A percentile compares a stretch with the other conserved stretches of the same genome.
These are phyloP conservation scores for Amphipyra berbera DNA, from an alignment of 2,888 invertebrate species.

Conservation along the genomic window DNA sequence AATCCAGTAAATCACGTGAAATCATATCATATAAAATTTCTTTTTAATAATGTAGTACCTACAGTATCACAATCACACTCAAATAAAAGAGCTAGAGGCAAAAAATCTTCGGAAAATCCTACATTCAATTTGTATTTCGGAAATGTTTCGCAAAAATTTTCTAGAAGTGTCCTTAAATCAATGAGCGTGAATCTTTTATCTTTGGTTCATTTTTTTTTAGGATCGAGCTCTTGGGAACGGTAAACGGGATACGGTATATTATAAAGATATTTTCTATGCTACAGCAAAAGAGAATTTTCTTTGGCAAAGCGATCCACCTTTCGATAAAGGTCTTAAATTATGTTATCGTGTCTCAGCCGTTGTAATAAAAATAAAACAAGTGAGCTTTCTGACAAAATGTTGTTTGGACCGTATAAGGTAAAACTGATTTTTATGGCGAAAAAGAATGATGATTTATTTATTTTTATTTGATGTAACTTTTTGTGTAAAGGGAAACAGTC, in stretches of 20 bases:
- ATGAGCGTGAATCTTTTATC: conserved; percentile 70
- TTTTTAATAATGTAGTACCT: conserved; percentile 8
- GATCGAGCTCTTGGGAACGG: conserved; percentile 73
- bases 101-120: conserved; percentile 13
- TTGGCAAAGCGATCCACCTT: conserved; percentile 66
- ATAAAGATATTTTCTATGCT: conserved; percentile 70
- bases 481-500: conserved; percentile 6
- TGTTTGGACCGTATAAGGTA: conserved; percentile 55
- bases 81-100: conserved; percentile 11
- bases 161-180: conserved; percentile 61
- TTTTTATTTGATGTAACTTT: conserved; percentile 31
- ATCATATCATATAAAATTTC: conserved; percentile 8
- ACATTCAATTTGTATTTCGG: conserved; percentile 37
- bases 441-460: too few relatives aligned
- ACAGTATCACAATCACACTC: not conserved
- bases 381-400: conserved; percentile 57
- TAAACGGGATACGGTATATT: conserved; percentile 71
- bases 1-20: conserved; percentile 10
- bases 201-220: conserved; percentile 74
- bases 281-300: conserved; percentile 64
- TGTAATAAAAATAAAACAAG: conserved; percentile 71
- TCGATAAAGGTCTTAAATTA: conserved; percentile 77
- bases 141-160: conserved; percentile 51
- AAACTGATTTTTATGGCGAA: conserved; percentile 51
- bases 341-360: conserved; percentile 72